Percentiles rank a stretch among this genome's conserved stretches.
Conservation (phyloP, 92 coral and sea anemone genomes). For the Epizoanthus illoricatus region DNA sequence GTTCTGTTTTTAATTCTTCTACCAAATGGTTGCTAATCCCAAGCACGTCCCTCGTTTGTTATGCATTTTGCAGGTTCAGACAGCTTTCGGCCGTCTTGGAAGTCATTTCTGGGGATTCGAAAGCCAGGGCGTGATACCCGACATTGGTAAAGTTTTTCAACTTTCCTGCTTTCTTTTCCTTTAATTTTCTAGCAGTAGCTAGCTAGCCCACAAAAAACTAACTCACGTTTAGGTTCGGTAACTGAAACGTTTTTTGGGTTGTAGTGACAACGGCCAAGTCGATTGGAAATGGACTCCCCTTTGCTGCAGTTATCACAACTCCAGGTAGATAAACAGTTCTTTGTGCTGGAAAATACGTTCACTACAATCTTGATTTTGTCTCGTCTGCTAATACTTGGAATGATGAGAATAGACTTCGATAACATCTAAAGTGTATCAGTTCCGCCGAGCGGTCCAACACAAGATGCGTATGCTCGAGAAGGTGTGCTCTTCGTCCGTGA, state of each 20-base stretch:
- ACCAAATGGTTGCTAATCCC: no score
- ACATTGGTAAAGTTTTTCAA: slow-evolving; percentile 40
- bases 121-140: slow-evolving; percentile 55
- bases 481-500: no score
- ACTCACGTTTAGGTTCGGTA: background rate
- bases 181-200: background rate
- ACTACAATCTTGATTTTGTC: background rate
- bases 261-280: slow-evolving; percentile 62
- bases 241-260: background rate
- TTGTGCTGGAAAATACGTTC: background rate
- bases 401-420: background rate
- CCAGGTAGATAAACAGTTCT: slow-evolving; percentile 31
- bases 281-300: slow-evolving; percentile 55
- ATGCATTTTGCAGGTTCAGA: slow-evolving; percentile 44
- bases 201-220: background rate
- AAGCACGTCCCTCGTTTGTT: no score
- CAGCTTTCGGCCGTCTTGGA: slow-evolving; percentile 60
- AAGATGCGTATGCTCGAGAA: background rate
- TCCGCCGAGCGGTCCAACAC: background rate
- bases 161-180: background rate
- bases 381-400: background rate
- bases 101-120: slow-evolving; percentile 54
- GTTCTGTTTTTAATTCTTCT: no score
- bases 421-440: background rate
- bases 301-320: slow-evolving; percentile 60